A percentile compares a stretch with the other conserved stretches of the same genome.
These are phyloP conservation scores for Belonocnema kinseyi DNA, from an alignment of 1,140 invertebrate genomes.

Conservation along the genomic window DNA sequence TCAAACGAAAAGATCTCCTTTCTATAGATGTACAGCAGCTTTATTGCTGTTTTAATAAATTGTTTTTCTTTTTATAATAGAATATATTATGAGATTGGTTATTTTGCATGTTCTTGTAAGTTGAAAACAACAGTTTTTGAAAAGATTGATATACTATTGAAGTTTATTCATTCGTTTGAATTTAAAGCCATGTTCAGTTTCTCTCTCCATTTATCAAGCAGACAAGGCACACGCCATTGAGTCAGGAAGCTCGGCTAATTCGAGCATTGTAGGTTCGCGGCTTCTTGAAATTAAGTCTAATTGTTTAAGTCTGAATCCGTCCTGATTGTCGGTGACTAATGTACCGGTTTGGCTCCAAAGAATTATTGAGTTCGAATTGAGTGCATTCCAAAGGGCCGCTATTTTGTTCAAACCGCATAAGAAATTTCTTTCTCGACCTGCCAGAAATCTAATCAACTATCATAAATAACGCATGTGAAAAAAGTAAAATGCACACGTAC, in stretches of 20 bases:
- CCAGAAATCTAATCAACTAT: background rate
- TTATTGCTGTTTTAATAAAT: background rate
- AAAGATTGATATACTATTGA: too few species aligned
- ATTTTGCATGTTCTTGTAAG: too few species aligned
- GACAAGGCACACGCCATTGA: constrained; percentile 34
- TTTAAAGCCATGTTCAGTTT: background rate
- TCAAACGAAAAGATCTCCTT: background rate
- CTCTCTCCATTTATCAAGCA: constrained; percentile 40
- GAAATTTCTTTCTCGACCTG: background rate
- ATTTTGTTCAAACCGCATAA: background rate
- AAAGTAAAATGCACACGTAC: background rate
- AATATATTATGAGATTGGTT: too few species aligned
- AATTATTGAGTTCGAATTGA: background rate
- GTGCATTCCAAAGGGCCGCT: background rate
- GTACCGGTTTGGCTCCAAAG: constrained; percentile 27
- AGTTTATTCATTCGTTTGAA: background rate
- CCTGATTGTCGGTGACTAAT: constrained; percentile 67
- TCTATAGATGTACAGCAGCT: background rate
- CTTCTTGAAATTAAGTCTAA: constrained; percentile 66
- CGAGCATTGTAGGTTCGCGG: constrained; percentile 56
- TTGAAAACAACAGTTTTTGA: too few species aligned
- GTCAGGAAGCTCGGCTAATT: constrained; percentile 52
- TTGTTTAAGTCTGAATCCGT: constrained; percentile 67
- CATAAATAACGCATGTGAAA: constrained; percentile 2
- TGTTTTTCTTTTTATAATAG: too few species aligned